Conservation (phyloP, 2,797 vertebrate genomes). For the Clarias laeviceps region DNA sequence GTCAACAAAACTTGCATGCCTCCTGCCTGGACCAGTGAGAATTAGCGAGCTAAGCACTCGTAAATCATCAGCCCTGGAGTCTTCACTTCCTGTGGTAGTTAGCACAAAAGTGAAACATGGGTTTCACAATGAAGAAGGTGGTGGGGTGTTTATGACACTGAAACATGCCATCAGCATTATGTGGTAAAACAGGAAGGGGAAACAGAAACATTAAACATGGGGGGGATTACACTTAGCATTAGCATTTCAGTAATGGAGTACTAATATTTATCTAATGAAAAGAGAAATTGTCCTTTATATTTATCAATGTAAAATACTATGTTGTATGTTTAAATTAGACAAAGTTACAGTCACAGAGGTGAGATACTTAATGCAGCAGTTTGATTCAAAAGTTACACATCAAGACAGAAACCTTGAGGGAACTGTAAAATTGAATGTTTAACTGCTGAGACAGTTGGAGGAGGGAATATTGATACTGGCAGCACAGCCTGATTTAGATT, state of each 20-base stretch:
- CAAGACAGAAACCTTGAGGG: constrained; percentile 19
- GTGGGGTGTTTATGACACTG: constrained; percentile 27
- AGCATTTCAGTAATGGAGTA: background rate
- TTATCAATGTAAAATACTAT: constrained; percentile 11
- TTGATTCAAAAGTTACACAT: constrained; percentile 28
- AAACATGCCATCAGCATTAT: constrained; percentile 54
- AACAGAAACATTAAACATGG: constrained; percentile 43
- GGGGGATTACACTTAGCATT: constrained; percentile 38
- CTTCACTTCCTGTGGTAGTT: constrained; percentile 63
- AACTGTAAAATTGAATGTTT: constrained; percentile 32
- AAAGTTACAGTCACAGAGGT: background rate
- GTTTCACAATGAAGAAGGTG: constrained; percentile 35
- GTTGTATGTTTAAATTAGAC: constrained; percentile 21
- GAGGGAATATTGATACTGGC: constrained; percentile 48
- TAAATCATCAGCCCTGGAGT: constrained; percentile 64
- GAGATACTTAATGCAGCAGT: constrained; percentile 2
- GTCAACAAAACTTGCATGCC: constrained; percentile 60
- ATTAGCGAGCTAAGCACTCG: constrained; percentile 66
- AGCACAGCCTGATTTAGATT: constrained; percentile 47
- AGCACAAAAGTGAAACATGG: constrained; percentile 61
- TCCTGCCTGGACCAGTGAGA: constrained; percentile 56
- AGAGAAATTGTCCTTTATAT: background rate
- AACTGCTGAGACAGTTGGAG: constrained; percentile 25
- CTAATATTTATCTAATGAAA: background rate
- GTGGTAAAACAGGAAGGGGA: constrained; percentile 58